Percentiles rank a stretch among this genome's conserved stretches.
phyloP scores from a whole-genome alignment of 1,140 invertebrate genomes.

The Saccostrea glomerata region DNA sequence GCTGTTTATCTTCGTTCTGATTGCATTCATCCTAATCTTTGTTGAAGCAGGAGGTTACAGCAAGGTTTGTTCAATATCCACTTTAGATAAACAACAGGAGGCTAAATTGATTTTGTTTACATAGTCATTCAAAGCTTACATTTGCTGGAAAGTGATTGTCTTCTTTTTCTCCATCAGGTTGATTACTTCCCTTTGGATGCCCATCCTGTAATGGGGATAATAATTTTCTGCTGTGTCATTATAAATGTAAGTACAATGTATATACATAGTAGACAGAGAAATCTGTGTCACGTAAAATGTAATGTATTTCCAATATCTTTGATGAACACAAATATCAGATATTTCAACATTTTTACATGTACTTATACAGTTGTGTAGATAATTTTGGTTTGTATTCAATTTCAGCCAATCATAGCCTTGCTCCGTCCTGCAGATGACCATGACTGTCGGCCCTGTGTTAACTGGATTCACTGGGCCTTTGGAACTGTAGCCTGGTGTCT shows the following conservation, averaged over 20 bases:
- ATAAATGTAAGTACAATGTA: conserved; percentile 70
- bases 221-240: conserved; percentile 72
- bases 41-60: conserved; percentile 87
- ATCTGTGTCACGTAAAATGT: not conserved
- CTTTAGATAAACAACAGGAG: not conserved
- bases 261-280: not conserved
- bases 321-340: not conserved
- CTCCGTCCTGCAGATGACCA: conserved; percentile 92
- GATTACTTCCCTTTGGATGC: conserved; percentile 70
- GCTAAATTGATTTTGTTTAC: not conserved
- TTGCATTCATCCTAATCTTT: conserved; percentile 76
- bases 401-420: conserved; percentile 91
- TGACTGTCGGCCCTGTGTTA: conserved; percentile 90
- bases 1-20: conserved; percentile 71
- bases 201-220: conserved; percentile 75
- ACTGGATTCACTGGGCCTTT: conserved; percentile 95
- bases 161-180: conserved; percentile 32
- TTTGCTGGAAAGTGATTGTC: too few species aligned
- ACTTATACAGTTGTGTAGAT: too few species aligned
- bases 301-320: not conserved
- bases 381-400: not conserved
- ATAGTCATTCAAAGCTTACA: not conserved
- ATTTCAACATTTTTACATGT: not conserved
- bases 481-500: conserved; percentile 95
- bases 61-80: conserved; percentile 65